phyloP scores from a whole-genome alignment of 1,140 invertebrate genomes.

The Tigriopus japonicus region DNA sequence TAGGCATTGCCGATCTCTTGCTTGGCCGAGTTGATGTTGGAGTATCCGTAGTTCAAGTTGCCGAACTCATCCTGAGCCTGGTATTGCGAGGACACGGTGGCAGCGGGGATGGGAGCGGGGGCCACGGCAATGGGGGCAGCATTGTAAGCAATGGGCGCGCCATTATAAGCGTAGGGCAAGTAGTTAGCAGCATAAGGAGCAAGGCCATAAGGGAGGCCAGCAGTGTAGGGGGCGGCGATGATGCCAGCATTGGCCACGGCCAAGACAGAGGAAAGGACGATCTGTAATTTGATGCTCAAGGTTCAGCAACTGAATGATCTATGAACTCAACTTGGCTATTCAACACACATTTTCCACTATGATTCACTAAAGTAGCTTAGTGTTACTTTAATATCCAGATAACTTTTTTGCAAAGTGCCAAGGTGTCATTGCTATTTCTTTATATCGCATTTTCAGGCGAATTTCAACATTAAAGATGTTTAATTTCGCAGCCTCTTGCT shows the following conservation, averaged over 20 bases:
- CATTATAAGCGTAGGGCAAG: not conserved
- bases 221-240: not conserved
- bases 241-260: not conserved
- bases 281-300: too few relatives aligned
- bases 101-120: slow-evolving; percentile 4
- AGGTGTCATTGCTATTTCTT: too few relatives aligned
- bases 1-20: slow-evolving; percentile 16
- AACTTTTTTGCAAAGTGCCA: too few relatives aligned
- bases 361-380: too few relatives aligned
- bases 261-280: not conserved
- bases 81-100: slow-evolving; percentile 15
- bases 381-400: too few relatives aligned
- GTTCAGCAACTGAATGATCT: too few relatives aligned
- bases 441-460: too few relatives aligned
- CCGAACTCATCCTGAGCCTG: slow-evolving; percentile 20
- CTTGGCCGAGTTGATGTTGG: slow-evolving; percentile 15
- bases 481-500: too few relatives aligned
- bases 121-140: not conserved
- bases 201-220: not conserved
- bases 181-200: not conserved
- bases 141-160: not conserved
- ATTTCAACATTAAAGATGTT: too few relatives aligned
- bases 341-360: too few relatives aligned
- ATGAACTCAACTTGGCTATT: too few relatives aligned
- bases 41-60: slow-evolving; percentile 18